phyloP scores from a whole-genome alignment of 2,888 invertebrate species.

The Pandemis cinnamomeana region DNA sequence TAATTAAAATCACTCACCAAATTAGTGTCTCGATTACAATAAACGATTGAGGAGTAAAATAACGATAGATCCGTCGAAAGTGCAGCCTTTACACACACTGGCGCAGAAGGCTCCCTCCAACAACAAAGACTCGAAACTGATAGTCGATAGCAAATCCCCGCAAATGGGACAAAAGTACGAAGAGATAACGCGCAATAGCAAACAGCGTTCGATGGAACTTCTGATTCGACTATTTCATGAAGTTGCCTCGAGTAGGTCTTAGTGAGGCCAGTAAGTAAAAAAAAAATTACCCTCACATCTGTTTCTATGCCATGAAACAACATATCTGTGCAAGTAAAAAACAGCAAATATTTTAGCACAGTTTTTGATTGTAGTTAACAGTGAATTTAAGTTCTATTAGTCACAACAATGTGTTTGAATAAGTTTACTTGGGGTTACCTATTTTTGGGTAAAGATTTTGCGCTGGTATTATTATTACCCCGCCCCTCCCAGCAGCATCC shows the following conservation, averaged over 20 bases:
- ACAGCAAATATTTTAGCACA: background rate
- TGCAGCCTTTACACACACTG: conserved; percentile 83
- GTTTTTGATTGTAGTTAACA: background rate
- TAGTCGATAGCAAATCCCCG: conserved; percentile 48
- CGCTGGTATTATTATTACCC: conserved; percentile 60
- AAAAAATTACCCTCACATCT: conserved; percentile 44
- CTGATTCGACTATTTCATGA: conserved; percentile 56
- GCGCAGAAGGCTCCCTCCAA: conserved; percentile 80
- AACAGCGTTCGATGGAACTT: conserved; percentile 54
- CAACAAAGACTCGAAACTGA: conserved; percentile 62
- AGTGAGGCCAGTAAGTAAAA: conserved; percentile 51
- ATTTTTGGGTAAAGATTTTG: conserved; percentile 44
- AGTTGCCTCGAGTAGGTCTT: conserved; percentile 54
- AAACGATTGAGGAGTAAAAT: conserved; percentile 40
- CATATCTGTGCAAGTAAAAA: background rate
- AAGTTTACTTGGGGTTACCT: background rate
- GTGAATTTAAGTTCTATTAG: background rate
- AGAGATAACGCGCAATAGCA: conserved; percentile 49
- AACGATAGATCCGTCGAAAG: conserved; percentile 66
- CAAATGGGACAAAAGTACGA: conserved; percentile 54
- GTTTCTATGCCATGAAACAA: background rate
- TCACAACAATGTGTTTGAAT: background rate
- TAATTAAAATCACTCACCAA: conserved; percentile 57
- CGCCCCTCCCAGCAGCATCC: conserved; percentile 54
- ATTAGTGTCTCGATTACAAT: conserved; percentile 48